Conservation (phyloP, 1,140 invertebrate genomes). For the Drosophila parvula region DNA sequence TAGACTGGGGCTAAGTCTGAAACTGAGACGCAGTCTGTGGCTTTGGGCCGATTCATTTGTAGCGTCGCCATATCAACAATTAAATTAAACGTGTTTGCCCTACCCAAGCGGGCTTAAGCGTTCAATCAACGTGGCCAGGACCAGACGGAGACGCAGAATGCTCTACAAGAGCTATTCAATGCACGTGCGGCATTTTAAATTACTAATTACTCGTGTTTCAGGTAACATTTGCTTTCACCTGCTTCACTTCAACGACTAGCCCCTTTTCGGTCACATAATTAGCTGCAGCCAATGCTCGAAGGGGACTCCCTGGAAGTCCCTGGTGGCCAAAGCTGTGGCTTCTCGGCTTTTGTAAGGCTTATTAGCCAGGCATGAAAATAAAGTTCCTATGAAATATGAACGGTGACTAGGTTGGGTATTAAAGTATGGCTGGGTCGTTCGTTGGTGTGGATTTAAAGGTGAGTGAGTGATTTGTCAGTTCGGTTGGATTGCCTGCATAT, state of each 20-base stretch:
- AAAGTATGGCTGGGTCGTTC: conserved; percentile 12
- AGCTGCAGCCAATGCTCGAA: conserved; percentile 23
- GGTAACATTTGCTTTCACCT: conserved; percentile 40
- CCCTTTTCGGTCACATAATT: conserved; percentile 58
- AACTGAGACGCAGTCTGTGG: conserved; percentile 33
- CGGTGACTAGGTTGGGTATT: background rate
- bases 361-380: conserved; percentile 27
- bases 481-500: conserved; percentile 27
- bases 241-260: conserved; percentile 3
- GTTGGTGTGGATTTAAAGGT: conserved; percentile 12
- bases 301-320: background rate
- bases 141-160: conserved; percentile 8
- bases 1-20: background rate
- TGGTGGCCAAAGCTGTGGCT: background rate
- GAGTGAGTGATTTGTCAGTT: conserved; percentile 31
- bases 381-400: conserved; percentile 40
- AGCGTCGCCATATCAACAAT: conserved; percentile 79
- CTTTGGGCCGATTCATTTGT: conserved; percentile 68
- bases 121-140: conserved; percentile 64
- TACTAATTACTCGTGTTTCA: conserved; percentile 77
- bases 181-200: conserved; percentile 79
- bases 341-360: conserved; percentile 25
- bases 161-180: conserved; percentile 52
- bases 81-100: conserved; percentile 80
- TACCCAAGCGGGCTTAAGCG: conserved; percentile 73